Percentiles rank a stretch among this genome's conserved stretches.
Evolutionary conservation across 1,140 invertebrate species (phyloP).

Genomic region (Steinernema feltiae): DNA sequence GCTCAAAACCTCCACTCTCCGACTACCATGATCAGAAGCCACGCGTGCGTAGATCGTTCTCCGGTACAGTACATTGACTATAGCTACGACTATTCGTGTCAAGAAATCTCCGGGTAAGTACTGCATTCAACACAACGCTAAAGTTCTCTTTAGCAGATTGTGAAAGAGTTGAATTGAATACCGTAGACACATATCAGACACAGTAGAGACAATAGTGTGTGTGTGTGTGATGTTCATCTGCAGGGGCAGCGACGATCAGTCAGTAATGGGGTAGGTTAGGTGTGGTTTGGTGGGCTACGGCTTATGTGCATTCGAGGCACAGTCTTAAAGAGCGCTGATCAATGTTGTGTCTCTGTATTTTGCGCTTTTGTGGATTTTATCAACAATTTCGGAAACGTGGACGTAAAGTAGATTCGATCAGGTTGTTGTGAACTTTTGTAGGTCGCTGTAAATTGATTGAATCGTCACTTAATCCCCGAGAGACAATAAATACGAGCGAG

Average conservation of each 20-base stretch:
- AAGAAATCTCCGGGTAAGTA: constrained; percentile 9
- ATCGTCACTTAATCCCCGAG: too few species aligned
- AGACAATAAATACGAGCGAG: too few species aligned
- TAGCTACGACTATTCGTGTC: neutral
- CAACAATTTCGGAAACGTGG: too few species aligned
- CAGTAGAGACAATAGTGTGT: neutral
- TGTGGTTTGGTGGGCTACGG: neutral
- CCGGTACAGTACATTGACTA: neutral
- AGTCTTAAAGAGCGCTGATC: neutral
- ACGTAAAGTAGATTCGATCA: too few species aligned
- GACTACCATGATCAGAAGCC: neutral
- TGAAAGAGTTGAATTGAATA: neutral
- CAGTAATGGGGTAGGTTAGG: neutral
- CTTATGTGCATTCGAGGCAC: neutral
- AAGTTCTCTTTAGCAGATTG: too few species aligned
- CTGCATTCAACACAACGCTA: neutral
- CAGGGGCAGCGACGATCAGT: neutral
- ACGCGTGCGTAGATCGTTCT: neutral
- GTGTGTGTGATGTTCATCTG: constrained; percentile 7
- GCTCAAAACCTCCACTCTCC: neutral
- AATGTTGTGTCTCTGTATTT: neutral
- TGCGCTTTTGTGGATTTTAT: too few species aligned
- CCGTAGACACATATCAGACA: neutral
- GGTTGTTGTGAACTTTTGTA: too few species aligned
- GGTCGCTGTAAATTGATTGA: too few species aligned